Percentiles rank a stretch among this genome's conserved stretches.
phyloP scores from a whole-genome alignment of 2,113 vertebrate genomes.

The Chaetorhynchus papuensis region DNA sequence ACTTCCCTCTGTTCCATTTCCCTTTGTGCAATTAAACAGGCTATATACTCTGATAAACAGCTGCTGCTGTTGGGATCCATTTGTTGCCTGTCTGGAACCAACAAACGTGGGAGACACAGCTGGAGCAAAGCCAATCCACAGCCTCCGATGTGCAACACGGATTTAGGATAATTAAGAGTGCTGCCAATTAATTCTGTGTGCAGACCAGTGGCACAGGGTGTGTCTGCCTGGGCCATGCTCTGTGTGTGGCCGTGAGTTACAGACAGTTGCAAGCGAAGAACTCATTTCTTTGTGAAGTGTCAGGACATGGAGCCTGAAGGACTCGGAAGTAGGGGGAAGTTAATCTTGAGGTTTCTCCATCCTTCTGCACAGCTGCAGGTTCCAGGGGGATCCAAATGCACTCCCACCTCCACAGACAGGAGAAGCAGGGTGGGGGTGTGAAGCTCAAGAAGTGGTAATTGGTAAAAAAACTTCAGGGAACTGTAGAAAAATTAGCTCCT shows the following conservation, averaged over 20 bases:
- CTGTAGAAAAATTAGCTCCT: background rate
- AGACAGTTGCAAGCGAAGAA: background rate
- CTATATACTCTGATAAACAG: background rate
- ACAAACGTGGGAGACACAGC: fast-evolving
- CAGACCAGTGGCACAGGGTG: background rate
- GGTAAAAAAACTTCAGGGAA: background rate
- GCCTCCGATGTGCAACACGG: background rate
- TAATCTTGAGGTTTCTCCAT: background rate
- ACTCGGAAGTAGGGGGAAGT: background rate
- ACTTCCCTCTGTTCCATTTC: background rate
- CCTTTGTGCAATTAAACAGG: background rate
- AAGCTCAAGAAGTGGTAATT: background rate
- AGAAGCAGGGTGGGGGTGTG: background rate
- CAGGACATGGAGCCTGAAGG: background rate
- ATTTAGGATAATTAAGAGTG: background rate
- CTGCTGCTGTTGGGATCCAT: background rate
- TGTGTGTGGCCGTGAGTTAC: background rate
- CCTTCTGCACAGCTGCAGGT: background rate
- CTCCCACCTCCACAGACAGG: background rate
- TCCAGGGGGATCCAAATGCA: background rate
- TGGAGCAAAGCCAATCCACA: background rate
- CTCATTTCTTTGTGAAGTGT: background rate
- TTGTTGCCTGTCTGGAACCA: background rate
- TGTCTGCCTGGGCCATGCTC: background rate
- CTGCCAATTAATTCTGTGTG: background rate